Percentiles rank a stretch among this genome's conserved stretches.
phyloP scores from a whole-genome alignment of 2,888 invertebrate genomes.

The Galerucella calmariensis region DNA sequence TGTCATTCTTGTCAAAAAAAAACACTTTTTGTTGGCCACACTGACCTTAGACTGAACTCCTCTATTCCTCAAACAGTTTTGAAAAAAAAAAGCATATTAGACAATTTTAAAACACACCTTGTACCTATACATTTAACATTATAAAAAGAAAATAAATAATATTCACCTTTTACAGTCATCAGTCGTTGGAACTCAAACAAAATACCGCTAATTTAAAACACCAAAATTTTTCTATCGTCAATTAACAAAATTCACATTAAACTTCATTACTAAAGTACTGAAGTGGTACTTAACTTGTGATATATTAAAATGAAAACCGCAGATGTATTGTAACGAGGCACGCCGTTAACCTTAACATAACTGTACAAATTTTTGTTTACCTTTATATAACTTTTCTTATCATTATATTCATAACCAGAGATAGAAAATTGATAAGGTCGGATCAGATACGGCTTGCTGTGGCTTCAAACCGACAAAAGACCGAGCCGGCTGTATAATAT shows the following conservation, averaged over 20 bases:
- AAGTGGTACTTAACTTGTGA: background rate
- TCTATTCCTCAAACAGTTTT: no score
- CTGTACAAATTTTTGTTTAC: constrained; percentile 39
- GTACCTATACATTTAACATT: background rate
- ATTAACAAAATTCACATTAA: background rate
- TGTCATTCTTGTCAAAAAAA: no score
- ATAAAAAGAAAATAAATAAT: background rate
- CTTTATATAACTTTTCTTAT: constrained; percentile 47
- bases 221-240: background rate
- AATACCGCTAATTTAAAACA: constrained; percentile 4
- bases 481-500: constrained; percentile 1
- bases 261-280: no score
- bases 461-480: constrained; percentile 30
- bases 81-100: no score
- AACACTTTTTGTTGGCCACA: no score
- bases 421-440: constrained; percentile 30
- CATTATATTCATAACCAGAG: constrained; percentile 40
- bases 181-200: background rate
- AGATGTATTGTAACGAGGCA: background rate
- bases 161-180: background rate
- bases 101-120: no score
- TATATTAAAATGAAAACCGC: background rate
- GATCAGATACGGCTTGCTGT: constrained; percentile 24
- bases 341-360: constrained; percentile 27
- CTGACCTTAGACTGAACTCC: no score